These are phyloP conservation scores for Pogonomyrmex barbatus DNA, from an alignment of 1,140 invertebrate species.

Conservation along the genomic window DNA sequence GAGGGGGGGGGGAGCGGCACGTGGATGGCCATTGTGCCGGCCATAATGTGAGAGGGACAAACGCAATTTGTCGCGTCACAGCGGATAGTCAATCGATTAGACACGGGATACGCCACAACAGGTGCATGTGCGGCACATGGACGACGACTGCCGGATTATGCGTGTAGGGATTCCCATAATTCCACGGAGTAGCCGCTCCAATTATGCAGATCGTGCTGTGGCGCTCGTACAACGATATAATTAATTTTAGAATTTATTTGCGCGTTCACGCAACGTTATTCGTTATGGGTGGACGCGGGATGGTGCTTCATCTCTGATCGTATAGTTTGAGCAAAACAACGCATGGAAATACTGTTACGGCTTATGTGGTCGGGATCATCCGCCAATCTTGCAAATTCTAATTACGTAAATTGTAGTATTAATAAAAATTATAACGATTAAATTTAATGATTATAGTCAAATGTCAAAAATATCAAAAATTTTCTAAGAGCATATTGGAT, in stretches of 20 bases:
- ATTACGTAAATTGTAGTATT: neutral
- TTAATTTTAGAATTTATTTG: constrained; percentile 61
- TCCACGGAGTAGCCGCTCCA: constrained; percentile 39
- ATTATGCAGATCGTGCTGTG: constrained; percentile 60
- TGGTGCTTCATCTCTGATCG: constrained; percentile 15
- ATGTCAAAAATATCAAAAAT: neutral
- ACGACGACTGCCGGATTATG: constrained; percentile 69
- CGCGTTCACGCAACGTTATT: constrained; percentile 44
- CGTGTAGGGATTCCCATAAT: constrained; percentile 64
- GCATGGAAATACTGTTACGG: constrained; percentile 23
- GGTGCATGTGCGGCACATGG: constrained; percentile 70
- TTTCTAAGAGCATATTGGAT: neutral
- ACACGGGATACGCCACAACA: constrained; percentile 76
- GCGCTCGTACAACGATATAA: constrained; percentile 25
- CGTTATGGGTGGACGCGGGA: constrained; percentile 4
- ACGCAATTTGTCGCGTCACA: constrained; percentile 81
- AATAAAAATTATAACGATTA: constrained; percentile 13
- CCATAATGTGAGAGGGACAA: constrained; percentile 71
- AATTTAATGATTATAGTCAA: neutral
- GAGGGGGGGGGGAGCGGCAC: neutral
- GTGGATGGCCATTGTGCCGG: constrained; percentile 56
- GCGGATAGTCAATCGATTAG: constrained; percentile 82
- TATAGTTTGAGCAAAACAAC: constrained; percentile 14
- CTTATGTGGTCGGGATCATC: neutral
- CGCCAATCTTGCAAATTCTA: neutral